Base-by-base conservation (phyloP, 2,113 vertebrate genomes). In the Noturus placidus region DNA sequence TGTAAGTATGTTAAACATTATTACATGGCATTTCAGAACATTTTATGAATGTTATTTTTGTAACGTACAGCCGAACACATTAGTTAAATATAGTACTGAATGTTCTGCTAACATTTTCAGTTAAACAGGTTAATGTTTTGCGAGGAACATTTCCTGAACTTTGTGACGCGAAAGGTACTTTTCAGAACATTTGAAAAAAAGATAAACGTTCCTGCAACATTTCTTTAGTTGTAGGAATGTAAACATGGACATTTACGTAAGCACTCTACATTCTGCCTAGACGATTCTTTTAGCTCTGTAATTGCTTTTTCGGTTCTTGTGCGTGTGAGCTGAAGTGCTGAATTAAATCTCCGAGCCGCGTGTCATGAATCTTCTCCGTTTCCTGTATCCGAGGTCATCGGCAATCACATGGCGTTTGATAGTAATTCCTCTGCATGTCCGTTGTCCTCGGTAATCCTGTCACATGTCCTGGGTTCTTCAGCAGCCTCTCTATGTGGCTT, bases 361-460 rank as follows among this genome's bases (percentile, higher is more conserved):
- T 33, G 30, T 57, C 79, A 59, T 7, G 56, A 81, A 81, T 80
- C 52, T 67, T 9, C 59, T 61, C 74, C 19, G 3, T 30, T 80
- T 56, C 83, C 79, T 69, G 54, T 81, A 59, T 61, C 81, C 30
- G 25, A 61, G 82, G 86, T 84, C 78, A 69, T 76, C 59, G 33
- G 72, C 63, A 70, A 54, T 84, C 63, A 88, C 70, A 46, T 19
- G 70, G 61, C 63, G 63, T 82, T 38, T 85, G 61, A 79, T 67
- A 86, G 85, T 88, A 88, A 77, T 57, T 33, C 85, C 52, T 85
- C 65, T 72, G 85, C 9, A 46, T 38, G 88, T 52, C 69, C 11
- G 42, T 19, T n/a, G 20, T 38, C 74, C n/a, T 67, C 33, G 56
- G 6, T 42, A 59, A 52, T n/a, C 9, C 61, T 38, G 59, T 74